Evolutionary conservation across 2,888 invertebrate species (phyloP), one percentile per base, ranked within the genome.

Genomic region (Thelaira solivaga): DNA sequence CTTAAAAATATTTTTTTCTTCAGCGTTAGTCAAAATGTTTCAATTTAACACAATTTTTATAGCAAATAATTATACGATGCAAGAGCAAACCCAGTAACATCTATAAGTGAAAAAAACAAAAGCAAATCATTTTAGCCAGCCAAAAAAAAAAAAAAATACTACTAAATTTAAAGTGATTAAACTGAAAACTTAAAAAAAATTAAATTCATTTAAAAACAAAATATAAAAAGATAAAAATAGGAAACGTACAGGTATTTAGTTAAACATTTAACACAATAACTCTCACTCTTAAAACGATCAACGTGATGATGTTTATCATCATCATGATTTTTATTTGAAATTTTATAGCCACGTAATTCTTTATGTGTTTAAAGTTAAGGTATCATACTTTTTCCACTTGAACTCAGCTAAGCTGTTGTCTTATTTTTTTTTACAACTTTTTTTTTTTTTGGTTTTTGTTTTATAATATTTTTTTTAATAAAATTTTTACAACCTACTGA

Each of bases 281-380:
- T 74, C 59, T 69, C 59, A 61, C 64, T 74, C 39, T 68, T 59
- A 26, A 64, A 51, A 45, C 16, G 43, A 64, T 59, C 41, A 31
- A 74, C 53, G 55, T 65, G 64, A 18, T 65, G 47, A 43, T 24
- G 34, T 53, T 74, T 41, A 78, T 55, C 26, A 72, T 55, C 29
- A 57, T 41, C 18, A 41, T 55, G 4, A 31, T 41, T 24, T 24
- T 39, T 39, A 11, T 20, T 26, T 45, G 18, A 55, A 24, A 39
- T 34, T 53, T 41, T 53, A 41, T 18, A 24, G 26, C 47, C 51
- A 10, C 31, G 11, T 41, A 41, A 45, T 34, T 45, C 11, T 31
- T 39, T 53, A 18, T 43, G 18, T 29, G 6, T 16, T 45, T 16
- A 55, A 22, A 7, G 34, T 43, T 43, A 39, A 1, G 24, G 53